Conservation (phyloP, 1,140 invertebrate genomes). For the Helicorthomorpha holstii region DNA sequence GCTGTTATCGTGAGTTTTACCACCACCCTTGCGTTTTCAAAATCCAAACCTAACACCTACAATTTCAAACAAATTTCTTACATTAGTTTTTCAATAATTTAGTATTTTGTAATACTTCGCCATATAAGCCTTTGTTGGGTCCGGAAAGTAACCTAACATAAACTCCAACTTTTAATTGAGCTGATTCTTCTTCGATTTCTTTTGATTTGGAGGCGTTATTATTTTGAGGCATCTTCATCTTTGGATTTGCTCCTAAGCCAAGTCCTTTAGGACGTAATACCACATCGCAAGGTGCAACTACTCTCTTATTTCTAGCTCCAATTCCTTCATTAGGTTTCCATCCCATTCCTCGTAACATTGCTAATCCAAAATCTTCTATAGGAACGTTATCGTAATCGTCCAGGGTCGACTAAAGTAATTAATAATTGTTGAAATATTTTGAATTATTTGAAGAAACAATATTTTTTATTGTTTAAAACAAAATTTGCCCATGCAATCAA, state of each 20-base stretch:
- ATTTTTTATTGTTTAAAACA: too few relatives aligned
- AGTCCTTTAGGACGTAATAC: constrained; percentile 68
- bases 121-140: constrained; percentile 57
- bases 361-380: constrained; percentile 69
- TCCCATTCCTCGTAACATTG: constrained; percentile 87
- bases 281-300: constrained; percentile 34
- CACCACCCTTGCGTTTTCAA: constrained; percentile 59
- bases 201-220: constrained; percentile 28
- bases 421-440: too few relatives aligned
- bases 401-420: constrained; percentile 45
- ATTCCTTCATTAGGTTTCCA: constrained; percentile 61
- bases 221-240: constrained; percentile 12
- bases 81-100: too few relatives aligned
- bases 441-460: too few relatives aligned
- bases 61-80: too few relatives aligned
- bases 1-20: constrained; percentile 56
- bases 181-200: constrained; percentile 37
- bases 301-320: constrained; percentile 34
- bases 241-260: constrained; percentile 68
- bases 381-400: constrained; percentile 84
- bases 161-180: constrained; percentile 39
- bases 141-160: constrained; percentile 52
- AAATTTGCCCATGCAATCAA: too few relatives aligned
- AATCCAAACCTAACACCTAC: constrained; percentile 71
- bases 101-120: constrained; percentile 37